Base-by-base conservation (phyloP, 2,888 invertebrate species). In the Halictus quadricinctus region DNA sequence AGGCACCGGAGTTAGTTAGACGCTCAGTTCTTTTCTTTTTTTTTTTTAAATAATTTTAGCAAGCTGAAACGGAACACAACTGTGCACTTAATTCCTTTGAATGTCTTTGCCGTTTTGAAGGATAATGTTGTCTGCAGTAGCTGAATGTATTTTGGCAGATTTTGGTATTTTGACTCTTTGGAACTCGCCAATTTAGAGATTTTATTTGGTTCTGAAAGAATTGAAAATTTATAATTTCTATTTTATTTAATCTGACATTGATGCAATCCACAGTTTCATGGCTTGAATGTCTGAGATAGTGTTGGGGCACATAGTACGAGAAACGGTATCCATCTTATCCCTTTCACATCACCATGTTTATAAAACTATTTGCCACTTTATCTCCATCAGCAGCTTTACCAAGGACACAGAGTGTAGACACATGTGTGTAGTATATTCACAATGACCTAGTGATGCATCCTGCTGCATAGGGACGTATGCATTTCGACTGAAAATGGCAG, bases 391-490 rank as follows among this genome's bases (percentile, higher is more conserved):
- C 66, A 36, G 66, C 66, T 66, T 36, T 36, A 18, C 66, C 36
- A 18, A 29, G 66, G 36, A 18, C 18, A 36, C 66, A 18, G 29
- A 18, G 29, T 36, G 36, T 29, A 18, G 66, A 15, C 15, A 21
- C 10, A 18, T 4, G 66, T 66, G 66, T 36, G 36, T 66, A 36
- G 36, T 66, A 36, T 36, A 66, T 66, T 29, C 66, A 36, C 66
- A 21, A 36, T 36, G 66, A 66, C 66, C 36, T 21, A 10, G 66
- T 66, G 66, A 21, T 66, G 36, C 36, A 36, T 21, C 36, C 21
- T 66, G 66, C 36, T 66, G 36, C 66, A 66, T 18, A 18, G 66
- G 66, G 66, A 66, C 36, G 66, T 66, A 36, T 66, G 66, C 66
- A 29, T 66, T 66, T 66, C 66, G 21, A 66, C 36, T 66, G 66